A percentile compares a stretch with the other conserved stretches of the same genome.
Evolutionary conservation across 2,888 invertebrate genomes (phyloP).

Genomic region (Terebella lapidaria): DNA sequence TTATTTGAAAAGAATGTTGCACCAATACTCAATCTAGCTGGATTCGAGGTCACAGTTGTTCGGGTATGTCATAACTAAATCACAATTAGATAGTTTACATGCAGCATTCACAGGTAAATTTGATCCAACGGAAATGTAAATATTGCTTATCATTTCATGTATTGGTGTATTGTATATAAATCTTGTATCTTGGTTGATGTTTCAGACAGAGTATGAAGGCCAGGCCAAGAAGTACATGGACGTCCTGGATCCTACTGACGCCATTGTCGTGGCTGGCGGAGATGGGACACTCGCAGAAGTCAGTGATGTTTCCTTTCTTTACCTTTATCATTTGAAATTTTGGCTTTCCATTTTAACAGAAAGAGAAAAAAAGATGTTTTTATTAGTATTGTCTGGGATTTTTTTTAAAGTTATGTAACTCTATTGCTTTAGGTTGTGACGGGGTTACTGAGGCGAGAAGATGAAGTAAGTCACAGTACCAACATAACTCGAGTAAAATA

Average conservation of each 20-base stretch:
- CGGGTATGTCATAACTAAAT: too few species aligned
- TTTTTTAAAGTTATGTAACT: not conserved
- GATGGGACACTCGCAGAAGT: constrained; percentile 91
- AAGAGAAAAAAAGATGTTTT: not conserved
- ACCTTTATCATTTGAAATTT: constrained; percentile 2
- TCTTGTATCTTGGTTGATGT: not conserved
- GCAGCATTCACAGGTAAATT: too few species aligned
- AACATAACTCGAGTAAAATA: too few species aligned
- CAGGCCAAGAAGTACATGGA: constrained; percentile 79
- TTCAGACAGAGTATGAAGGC: constrained; percentile 76
- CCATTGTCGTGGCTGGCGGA: constrained; percentile 87
- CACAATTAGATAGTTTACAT: too few species aligned
- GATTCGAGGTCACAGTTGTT: constrained; percentile 61
- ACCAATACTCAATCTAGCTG: constrained; percentile 86
- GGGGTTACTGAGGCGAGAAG: constrained; percentile 73
- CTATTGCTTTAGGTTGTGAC: constrained; percentile 55
- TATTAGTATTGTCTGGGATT: not conserved
- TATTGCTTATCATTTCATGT: too few species aligned
- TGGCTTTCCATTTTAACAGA: too few species aligned
- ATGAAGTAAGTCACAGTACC: constrained; percentile 56
- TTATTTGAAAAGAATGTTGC: constrained; percentile 85
- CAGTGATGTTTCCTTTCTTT: not conserved
- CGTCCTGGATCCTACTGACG: constrained; percentile 72
- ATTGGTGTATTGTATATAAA: not conserved
- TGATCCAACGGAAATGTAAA: too few species aligned